Base-by-base conservation (phyloP, 1,140 invertebrate species). In the Neotoxoptera formosana region DNA sequence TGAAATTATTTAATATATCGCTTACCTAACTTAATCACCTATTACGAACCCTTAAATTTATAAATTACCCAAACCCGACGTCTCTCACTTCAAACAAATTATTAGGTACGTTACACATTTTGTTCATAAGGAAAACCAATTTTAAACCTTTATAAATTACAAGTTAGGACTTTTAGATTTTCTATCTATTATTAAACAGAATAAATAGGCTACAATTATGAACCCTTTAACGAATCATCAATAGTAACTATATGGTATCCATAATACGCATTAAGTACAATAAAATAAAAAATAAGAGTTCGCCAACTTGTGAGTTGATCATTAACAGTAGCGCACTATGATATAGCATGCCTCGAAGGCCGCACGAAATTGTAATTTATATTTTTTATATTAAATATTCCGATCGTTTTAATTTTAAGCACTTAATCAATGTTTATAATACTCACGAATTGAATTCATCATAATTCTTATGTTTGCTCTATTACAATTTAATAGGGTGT, bases 381-480 rank as follows among this genome's bases (percentile, higher is more conserved):
- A 23, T 53, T 53, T 53, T 23, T 21, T 76, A 17, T 76, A 76
- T 76, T 76, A 76, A 76, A 76, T 76, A 76, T 76, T 76, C 60
- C 60, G 14, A 76, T 76, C 60, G 17, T 76, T 76, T 76, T 76
- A 34, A 76, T 76, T 76, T 76, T 76, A 76, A 76, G n/a, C 14
- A 76, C 14, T 76, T 76, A 76, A 76, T 76, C 60, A 76, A 76
- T 34, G 60, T 76, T 76, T 76, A 76, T 76, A n/a, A n/a, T 76
- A n/a, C n/a, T n/a, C 60, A 76, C 60, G 60, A 76, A 76, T n/a
- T 76, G 60, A 76, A 76, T 76, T 76, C 60, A 76, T 76, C 60
- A 76, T 4, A 76, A 76, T 20, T n/a, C 14, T 76, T 17, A 76
- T 76, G 14, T 76, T n/a, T 76, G 60, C 60, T 76, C 60, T 76